Evolutionary conservation across 2,888 invertebrate species (phyloP).

Genomic region (Rhabditophanes sp.): DNA sequence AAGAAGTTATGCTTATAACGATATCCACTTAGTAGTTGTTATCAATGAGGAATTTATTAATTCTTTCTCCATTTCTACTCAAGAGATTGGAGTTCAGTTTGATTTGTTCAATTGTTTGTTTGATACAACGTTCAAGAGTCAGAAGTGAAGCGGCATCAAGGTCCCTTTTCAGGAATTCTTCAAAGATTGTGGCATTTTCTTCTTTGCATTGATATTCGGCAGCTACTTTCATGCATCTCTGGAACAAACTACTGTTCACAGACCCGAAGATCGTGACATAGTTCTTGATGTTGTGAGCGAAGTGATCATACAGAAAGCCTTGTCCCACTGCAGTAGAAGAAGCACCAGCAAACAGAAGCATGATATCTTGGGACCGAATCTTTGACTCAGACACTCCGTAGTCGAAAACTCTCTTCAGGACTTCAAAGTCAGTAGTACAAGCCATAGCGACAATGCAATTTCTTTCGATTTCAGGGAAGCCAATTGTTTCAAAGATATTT

Average conservation of each 20-base stretch:
- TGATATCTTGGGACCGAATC: constrained; percentile 32
- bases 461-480: constrained; percentile 28
- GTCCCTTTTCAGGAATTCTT: constrained; percentile 10
- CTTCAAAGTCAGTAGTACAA: constrained; percentile 14
- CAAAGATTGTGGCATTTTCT: constrained; percentile 11
- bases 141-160: constrained; percentile 15
- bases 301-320: constrained; percentile 28
- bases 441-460: constrained; percentile 22
- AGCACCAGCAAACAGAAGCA: constrained; percentile 15
- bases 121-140: constrained; percentile 29
- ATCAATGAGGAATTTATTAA: too few relatives aligned
- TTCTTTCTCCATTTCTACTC: too few relatives aligned
- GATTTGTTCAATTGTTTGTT: constrained; percentile 22
- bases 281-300: constrained; percentile 25
- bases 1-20: too few relatives aligned
- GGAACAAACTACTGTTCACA: constrained; percentile 30
- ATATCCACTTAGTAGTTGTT: too few relatives aligned
- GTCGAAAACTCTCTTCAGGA: constrained; percentile 21
- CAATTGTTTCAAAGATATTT: constrained; percentile 23
- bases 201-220: constrained; percentile 12
- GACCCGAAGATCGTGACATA: constrained; percentile 28
- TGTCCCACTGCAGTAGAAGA: constrained; percentile 15
- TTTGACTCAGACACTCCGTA: constrained; percentile 31
- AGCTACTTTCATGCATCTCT: constrained; percentile 13
- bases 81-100: constrained; percentile 16